A percentile compares a stretch with the other conserved stretches of the same genome.
These are phyloP conservation scores for Stictonetta naevosa DNA, from an alignment of 2,113 vertebrate species.

Conservation along the genomic window DNA sequence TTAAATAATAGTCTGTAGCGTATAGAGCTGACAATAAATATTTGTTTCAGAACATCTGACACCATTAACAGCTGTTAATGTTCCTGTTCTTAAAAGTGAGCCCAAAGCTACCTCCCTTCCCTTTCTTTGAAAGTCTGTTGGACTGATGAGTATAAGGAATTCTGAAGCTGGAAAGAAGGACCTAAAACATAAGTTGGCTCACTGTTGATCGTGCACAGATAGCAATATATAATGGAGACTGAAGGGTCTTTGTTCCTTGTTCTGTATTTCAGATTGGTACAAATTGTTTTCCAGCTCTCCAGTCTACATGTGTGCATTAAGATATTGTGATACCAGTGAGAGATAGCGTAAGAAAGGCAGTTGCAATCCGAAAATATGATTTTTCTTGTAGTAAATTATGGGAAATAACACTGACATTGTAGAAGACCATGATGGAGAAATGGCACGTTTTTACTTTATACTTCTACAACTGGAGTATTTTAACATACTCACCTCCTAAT, in stretches of 20 bases:
- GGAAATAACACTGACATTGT: neutral
- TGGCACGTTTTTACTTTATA: fast-evolving
- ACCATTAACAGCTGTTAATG: neutral
- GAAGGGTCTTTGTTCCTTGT: neutral
- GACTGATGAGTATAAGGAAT: neutral
- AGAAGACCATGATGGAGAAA: neutral
- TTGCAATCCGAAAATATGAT: neutral
- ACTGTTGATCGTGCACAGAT: neutral
- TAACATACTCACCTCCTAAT: neutral
- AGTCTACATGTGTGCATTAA: neutral
- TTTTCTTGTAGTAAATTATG: neutral
- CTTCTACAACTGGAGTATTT: neutral
- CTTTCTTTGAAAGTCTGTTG: neutral
- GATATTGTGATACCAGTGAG: neutral
- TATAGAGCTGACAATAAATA: neutral
- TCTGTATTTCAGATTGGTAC: neutral
- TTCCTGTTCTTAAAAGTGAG: neutral
- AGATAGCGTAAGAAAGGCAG: neutral
- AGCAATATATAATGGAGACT: neutral
- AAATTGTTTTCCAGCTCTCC: neutral
- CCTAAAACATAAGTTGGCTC: fast-evolving
- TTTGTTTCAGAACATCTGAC: neutral
- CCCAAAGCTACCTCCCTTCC: neutral
- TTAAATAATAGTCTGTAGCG: neutral
- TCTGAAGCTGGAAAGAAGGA: neutral